These are phyloP conservation scores for Malurus splendens DNA, from an alignment of 2,797 vertebrate genomes.

Conservation along the genomic window DNA sequence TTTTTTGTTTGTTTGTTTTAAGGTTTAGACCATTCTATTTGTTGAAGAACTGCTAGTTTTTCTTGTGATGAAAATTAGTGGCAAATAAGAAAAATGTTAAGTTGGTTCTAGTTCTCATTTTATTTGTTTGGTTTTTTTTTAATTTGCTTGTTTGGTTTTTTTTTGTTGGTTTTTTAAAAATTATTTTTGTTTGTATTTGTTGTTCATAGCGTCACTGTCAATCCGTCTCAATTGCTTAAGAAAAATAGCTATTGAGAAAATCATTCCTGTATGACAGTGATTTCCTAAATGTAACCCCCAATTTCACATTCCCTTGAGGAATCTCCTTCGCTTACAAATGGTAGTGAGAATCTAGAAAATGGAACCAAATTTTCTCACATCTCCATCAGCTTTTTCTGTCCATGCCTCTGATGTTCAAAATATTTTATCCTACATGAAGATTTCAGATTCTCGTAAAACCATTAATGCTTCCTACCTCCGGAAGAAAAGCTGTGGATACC, in stretches of 20 bases:
- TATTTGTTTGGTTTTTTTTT: rapidly evolving
- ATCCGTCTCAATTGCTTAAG: background rate
- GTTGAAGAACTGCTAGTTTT: background rate
- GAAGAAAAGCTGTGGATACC: background rate
- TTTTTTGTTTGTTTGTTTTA: background rate
- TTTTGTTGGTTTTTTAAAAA: background rate
- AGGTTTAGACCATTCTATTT: background rate
- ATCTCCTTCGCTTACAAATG: background rate
- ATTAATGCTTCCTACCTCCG: background rate
- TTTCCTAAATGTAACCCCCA: background rate
- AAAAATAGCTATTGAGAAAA: background rate
- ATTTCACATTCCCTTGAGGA: background rate
- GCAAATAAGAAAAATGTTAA: background rate
- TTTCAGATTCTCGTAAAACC: background rate
- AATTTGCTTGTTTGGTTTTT: background rate
- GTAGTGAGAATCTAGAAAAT: background rate
- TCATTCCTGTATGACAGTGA: background rate
- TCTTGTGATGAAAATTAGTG: background rate
- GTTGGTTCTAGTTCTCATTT: background rate
- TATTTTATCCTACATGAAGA: background rate
- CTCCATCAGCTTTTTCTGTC: background rate
- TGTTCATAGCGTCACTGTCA: background rate
- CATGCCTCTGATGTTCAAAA: rapidly evolving
- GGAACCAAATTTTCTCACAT: background rate
- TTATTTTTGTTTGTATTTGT: background rate